Evolutionary conservation across 2,888 invertebrate genomes (phyloP).

Genomic region (Philhelius pedissequus): DNA sequence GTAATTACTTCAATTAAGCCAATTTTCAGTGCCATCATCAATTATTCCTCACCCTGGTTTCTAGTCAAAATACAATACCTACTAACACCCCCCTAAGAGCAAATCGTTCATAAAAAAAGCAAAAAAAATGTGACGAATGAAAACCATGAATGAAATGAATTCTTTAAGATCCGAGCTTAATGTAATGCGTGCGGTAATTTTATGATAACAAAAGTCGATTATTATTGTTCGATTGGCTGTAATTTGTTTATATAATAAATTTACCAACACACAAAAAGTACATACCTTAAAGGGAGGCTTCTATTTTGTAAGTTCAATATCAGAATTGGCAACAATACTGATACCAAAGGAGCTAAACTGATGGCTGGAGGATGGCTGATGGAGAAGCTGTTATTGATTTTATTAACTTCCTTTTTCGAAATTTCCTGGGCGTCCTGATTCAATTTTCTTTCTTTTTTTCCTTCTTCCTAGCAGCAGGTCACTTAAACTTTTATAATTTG

Average conservation of each 20-base stretch:
- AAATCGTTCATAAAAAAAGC: neutral
- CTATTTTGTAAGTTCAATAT: neutral
- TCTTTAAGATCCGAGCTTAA: neutral
- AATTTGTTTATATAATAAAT: neutral
- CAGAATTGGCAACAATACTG: slow-evolving; percentile 16
- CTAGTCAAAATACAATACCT: neutral
- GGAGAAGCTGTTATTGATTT: slow-evolving; percentile 55
- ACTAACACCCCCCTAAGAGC: neutral
- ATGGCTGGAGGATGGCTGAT: slow-evolving; percentile 7
- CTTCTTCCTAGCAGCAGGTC: neutral
- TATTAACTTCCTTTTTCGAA: slow-evolving; percentile 28
- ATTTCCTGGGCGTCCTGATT: slow-evolving; percentile 23
- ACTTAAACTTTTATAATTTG: neutral
- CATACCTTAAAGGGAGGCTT: slow-evolving; percentile 35
- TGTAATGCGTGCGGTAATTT: neutral
- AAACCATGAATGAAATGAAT: neutral
- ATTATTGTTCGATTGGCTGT: neutral
- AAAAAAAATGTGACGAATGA: neutral
- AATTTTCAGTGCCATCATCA: neutral
- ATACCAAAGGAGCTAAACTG: slow-evolving; percentile 20
- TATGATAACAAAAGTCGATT: neutral
- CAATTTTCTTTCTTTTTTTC: neutral
- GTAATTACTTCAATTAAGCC: slow-evolving; percentile 40
- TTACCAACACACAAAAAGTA: neutral
- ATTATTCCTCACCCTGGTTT: neutral